Percentiles rank a stretch among this genome's conserved stretches.
Evolutionary conservation across 2,113 vertebrate species (phyloP).

Genomic region (Grus americana): DNA sequence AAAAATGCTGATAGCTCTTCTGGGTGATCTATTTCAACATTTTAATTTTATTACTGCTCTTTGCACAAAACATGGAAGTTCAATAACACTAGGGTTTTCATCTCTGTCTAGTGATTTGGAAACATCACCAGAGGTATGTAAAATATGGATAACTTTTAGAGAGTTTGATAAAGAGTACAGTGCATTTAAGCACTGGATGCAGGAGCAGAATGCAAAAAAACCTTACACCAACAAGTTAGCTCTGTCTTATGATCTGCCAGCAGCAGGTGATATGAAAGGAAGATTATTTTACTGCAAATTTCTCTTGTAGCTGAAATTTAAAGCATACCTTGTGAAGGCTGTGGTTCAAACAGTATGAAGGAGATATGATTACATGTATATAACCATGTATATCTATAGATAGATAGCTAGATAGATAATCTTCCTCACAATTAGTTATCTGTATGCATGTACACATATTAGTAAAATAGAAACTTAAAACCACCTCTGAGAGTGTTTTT

Average conservation of each 20-base stretch:
- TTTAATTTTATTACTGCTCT: not conserved
- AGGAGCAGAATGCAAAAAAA: not conserved
- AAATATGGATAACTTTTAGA: not conserved
- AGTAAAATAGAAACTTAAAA: not conserved
- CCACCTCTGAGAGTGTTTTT: not conserved
- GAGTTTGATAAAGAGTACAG: not conserved
- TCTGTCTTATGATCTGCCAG: not conserved
- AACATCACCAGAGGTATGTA: not conserved
- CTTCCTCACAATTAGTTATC: not conserved
- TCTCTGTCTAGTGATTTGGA: not conserved
- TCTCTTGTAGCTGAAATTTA: not conserved
- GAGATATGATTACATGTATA: not conserved
- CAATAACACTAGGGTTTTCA: not conserved
- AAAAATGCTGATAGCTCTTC: not conserved
- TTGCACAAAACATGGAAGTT: not conserved
- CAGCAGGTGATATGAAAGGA: not conserved
- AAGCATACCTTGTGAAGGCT: not conserved
- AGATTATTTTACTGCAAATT: not conserved
- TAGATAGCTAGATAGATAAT: too few species aligned
- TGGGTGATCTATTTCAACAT: not conserved
- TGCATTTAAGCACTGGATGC: not conserved
- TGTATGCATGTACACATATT: not conserved
- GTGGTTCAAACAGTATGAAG: not conserved
- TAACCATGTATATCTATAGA: not conserved
- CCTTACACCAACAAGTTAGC: not conserved